phyloP scores from a whole-genome alignment of 2,797 vertebrate genomes.

The Chelmon rostratus region DNA sequence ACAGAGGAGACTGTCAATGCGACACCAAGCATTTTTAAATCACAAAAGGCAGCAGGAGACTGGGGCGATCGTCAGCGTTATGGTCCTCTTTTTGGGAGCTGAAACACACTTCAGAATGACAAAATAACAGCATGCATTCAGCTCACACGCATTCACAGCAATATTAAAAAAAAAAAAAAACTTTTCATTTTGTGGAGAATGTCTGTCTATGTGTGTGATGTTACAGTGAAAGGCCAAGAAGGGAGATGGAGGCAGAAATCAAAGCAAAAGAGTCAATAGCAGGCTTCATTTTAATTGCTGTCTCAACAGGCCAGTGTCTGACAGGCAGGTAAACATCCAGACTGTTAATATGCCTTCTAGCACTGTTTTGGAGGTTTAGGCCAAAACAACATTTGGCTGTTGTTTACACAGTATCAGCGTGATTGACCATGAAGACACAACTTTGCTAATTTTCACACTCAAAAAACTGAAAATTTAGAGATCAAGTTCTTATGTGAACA shows the following conservation, averaged over 20 bases:
- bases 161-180: no score
- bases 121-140: conserved; percentile 8
- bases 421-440: not conserved
- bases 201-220: not conserved
- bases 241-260: not conserved
- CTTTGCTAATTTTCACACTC: conserved; percentile 5
- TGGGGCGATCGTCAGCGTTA: not conserved
- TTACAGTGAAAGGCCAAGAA: conserved; percentile 33
- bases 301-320: conserved; percentile 37
- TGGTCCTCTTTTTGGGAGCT: not conserved
- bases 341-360: conserved; percentile 27
- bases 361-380: conserved; percentile 6
- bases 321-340: conserved; percentile 42
- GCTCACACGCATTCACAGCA: not conserved
- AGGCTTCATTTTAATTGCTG: conserved; percentile 45
- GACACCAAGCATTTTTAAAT: conserved; percentile 31
- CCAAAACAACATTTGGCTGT: conserved; percentile 10
- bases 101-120: conserved; percentile 21
- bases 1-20: not conserved
- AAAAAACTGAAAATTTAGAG: not conserved
- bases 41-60: not conserved
- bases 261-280: conserved; percentile 18
- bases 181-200: conserved; percentile 1
- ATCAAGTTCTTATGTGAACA: not conserved
- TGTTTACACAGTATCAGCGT: conserved; percentile 4